A percentile compares a stretch with the other conserved stretches of the same genome.
Evolutionary conservation across 2,113 vertebrate genomes (phyloP).

Genomic region (Anas platyrhynchos): DNA sequence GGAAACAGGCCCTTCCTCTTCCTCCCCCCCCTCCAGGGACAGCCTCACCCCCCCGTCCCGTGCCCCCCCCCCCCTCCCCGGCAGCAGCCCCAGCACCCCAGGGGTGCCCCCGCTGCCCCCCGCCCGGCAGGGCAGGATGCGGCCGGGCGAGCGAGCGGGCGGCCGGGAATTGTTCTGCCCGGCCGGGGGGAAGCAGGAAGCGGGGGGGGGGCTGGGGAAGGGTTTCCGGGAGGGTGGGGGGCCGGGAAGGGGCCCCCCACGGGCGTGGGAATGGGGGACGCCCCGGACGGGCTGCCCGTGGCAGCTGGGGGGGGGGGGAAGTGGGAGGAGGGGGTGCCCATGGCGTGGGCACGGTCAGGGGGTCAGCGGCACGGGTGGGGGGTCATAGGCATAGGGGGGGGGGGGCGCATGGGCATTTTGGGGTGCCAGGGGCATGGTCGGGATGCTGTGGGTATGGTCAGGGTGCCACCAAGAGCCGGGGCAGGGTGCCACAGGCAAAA

Average conservation of each 20-base stretch:
- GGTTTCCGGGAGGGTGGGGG: conserved; percentile 47
- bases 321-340: background rate
- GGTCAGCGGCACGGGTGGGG: accelerated
- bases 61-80: background rate
- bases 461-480: accelerated
- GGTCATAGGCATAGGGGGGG: accelerated
- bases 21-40: background rate
- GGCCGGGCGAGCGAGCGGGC: background rate
- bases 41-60: background rate
- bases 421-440: accelerated
- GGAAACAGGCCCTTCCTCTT: background rate
- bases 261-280: conserved; percentile 14
- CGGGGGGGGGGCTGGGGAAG: background rate
- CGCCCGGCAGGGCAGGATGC: background rate
- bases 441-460: accelerated
- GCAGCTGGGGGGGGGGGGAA: no score
- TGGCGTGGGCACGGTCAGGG: background rate
- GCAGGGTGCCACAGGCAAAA: accelerated
- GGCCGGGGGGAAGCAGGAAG: conserved; percentile 33
- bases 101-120: background rate
- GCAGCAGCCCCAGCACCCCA: no score
- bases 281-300: accelerated
- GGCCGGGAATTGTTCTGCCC: background rate
- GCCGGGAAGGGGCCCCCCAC: background rate
- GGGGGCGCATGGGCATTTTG: no score